Evolutionary conservation across 2,888 invertebrate genomes (phyloP).

Genomic region (Andrena marginata): DNA sequence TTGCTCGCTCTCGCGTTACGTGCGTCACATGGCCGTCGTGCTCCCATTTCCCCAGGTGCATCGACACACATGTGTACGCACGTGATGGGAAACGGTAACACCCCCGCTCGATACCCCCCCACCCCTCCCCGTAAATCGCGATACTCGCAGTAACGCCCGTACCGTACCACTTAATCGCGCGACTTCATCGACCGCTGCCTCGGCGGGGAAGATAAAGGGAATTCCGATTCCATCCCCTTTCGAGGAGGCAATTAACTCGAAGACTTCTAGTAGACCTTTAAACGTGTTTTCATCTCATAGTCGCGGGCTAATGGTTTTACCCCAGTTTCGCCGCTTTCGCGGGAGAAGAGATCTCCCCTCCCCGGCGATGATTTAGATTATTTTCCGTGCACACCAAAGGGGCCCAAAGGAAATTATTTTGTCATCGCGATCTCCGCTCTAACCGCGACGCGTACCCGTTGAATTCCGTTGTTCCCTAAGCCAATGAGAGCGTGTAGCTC

Average conservation of each 20-base stretch:
- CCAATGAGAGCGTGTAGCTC: conserved; percentile 22
- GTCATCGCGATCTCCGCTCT: conserved; percentile 1
- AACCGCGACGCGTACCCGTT: conserved; percentile 19
- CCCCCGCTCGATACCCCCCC: background rate
- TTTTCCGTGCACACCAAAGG: conserved; percentile 7
- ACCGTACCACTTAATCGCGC: background rate
- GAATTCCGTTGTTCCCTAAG: conserved; percentile 26
- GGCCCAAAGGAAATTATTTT: conserved; percentile 21
- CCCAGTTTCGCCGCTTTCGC: conserved; percentile 36
- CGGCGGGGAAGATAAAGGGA: conserved; percentile 9
- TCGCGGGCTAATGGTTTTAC: conserved; percentile 47
- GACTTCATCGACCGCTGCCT: background rate
- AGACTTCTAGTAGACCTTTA: conserved; percentile 40
- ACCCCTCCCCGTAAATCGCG: conserved; percentile 18
- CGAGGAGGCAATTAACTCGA: conserved; percentile 33
- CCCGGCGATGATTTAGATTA: conserved; percentile 21
- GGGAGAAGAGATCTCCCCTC: conserved; percentile 25
- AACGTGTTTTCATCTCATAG: conserved; percentile 48
- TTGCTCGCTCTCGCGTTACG: conserved; percentile 39
- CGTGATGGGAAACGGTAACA: conserved; percentile 28
- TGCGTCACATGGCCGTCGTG: conserved; percentile 26
- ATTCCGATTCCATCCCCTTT: background rate
- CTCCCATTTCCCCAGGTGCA: conserved; percentile 44
- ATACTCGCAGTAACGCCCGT: conserved; percentile 8
- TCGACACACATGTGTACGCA: conserved; percentile 21